Percentiles rank a stretch among this genome's conserved stretches.
Evolutionary conservation across 2,113 vertebrate species (phyloP).

Genomic region (Copsychus sechellarum): DNA sequence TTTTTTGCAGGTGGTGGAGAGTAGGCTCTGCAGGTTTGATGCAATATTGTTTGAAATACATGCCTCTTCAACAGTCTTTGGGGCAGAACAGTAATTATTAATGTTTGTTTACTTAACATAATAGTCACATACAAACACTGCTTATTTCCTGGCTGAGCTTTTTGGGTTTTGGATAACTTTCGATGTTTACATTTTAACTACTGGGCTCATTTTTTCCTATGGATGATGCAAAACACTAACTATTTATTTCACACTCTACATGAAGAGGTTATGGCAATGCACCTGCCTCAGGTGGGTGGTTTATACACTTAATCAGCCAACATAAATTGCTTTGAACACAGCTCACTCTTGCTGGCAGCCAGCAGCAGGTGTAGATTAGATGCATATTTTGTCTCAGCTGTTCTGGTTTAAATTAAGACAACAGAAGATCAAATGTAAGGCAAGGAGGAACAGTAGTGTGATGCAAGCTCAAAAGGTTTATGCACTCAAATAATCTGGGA

Average conservation of each 20-base stretch:
- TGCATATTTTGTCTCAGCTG: not conserved
- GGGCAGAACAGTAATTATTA: not conserved
- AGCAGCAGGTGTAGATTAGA: not conserved
- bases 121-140: not conserved
- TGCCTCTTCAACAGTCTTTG: not conserved
- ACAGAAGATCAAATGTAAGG: conserved; percentile 34
- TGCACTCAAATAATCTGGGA: not conserved
- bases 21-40: not conserved
- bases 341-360: not conserved
- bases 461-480: not conserved
- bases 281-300: conserved; percentile 10
- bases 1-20: not conserved
- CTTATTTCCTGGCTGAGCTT: not conserved
- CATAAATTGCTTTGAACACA: conserved; percentile 50
- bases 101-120: not conserved
- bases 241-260: conserved; percentile 16
- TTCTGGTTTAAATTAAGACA: conserved; percentile 29
- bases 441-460: not conserved
- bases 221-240: not conserved
- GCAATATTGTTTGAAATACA: not conserved
- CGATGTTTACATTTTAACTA: not conserved
- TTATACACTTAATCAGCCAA: conserved; percentile 51
- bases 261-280: not conserved
- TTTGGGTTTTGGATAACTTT: conserved; percentile 11
- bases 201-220: conserved; percentile 21